Percentiles rank a stretch among this genome's conserved stretches.
These are phyloP conservation scores for Saxidomus purpurata DNA, from an alignment of 1,140 invertebrate species.

Conservation along the genomic window DNA sequence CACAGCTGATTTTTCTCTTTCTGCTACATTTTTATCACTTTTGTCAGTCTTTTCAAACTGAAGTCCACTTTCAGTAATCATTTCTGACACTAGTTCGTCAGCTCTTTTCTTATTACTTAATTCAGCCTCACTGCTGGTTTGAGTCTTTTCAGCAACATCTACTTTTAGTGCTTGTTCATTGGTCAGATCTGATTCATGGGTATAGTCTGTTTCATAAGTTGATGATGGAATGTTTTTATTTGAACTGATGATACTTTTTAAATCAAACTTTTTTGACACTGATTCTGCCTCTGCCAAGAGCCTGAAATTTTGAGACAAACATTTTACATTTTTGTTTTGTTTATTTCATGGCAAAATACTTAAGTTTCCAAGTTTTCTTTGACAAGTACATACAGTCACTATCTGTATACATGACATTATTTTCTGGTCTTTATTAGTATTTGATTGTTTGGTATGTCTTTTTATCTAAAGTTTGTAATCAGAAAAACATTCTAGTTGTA, in stretches of 20 bases:
- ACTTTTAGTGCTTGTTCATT: background rate
- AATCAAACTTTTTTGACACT: slow-evolving; percentile 50
- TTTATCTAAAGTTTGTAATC: too few relatives aligned
- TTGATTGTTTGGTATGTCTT: too few relatives aligned
- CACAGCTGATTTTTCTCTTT: slow-evolving; percentile 65
- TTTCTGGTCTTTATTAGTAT: too few relatives aligned
- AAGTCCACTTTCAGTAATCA: slow-evolving; percentile 46
- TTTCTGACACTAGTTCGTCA: slow-evolving; percentile 37
- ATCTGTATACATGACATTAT: too few relatives aligned
- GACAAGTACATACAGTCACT: too few relatives aligned
- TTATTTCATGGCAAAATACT: too few relatives aligned
- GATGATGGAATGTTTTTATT: slow-evolving; percentile 42
- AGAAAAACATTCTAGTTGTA: too few relatives aligned
- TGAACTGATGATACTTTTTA: slow-evolving; percentile 45
- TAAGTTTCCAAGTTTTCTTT: too few relatives aligned
- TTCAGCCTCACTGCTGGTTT: background rate
- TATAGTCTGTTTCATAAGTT: slow-evolving; percentile 23
- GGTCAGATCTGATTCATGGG: background rate
- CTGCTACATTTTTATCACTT: background rate
- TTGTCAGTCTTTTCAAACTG: slow-evolving; percentile 29
- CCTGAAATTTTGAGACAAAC: slow-evolving; percentile 8
- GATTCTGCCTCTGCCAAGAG: slow-evolving; percentile 56
- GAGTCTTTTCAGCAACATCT: background rate
- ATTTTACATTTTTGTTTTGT: too few relatives aligned
- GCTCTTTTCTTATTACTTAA: slow-evolving; percentile 32